Percentiles rank a stretch among this genome's conserved stretches.
Evolutionary conservation across 2,113 vertebrate genomes (phyloP).

Genomic region (Rhea pennata): DNA sequence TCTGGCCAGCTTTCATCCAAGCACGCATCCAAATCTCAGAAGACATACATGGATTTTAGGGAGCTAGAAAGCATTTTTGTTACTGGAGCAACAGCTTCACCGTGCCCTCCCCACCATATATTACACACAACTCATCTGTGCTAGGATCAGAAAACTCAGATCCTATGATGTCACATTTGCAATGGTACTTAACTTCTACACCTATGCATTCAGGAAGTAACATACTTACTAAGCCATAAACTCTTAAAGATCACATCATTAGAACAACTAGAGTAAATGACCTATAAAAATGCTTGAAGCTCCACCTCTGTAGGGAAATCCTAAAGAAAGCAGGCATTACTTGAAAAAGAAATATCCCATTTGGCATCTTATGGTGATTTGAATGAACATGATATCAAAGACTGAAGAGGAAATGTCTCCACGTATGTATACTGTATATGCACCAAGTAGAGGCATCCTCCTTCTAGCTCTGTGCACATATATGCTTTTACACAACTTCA

Average conservation of each 20-base stretch:
- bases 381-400: not conserved
- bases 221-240: not conserved
- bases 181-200: not conserved
- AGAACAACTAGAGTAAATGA: not conserved
- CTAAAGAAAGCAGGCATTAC: not conserved
- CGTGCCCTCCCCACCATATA: not conserved
- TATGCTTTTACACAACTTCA: not conserved
- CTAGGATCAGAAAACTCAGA: not conserved
- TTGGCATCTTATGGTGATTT: not conserved
- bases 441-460: not conserved
- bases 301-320: not conserved
- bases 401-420: not conserved
- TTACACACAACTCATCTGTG: not conserved
- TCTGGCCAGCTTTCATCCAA: not conserved
- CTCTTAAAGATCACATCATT: not conserved
- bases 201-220: no score
- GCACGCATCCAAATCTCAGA: not conserved
- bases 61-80: not conserved
- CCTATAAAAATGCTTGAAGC: not conserved
- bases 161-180: not conserved
- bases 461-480: not conserved
- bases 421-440: not conserved
- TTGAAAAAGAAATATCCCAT: not conserved
- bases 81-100: not conserved
- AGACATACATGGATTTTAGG: not conserved